Evolutionary conservation across 2,797 vertebrate species (phyloP).

Genomic region (Vireo griseus): DNA sequence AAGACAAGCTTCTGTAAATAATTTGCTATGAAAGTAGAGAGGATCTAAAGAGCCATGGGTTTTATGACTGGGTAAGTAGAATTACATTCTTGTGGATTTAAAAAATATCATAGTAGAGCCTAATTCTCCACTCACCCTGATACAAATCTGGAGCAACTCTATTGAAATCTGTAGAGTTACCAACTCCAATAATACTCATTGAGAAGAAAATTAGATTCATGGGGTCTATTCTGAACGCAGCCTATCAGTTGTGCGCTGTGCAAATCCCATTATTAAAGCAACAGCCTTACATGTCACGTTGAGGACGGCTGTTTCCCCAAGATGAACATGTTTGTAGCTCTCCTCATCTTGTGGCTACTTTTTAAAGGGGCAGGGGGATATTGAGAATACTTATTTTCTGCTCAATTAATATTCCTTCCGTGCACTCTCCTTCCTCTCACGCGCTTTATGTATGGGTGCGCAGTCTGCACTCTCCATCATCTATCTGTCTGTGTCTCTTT

Average conservation of each 20-base stretch:
- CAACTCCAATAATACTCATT: conserved; percentile 28
- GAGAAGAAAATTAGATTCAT: conserved; percentile 61
- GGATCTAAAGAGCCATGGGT: conserved; percentile 5
- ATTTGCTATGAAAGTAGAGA: not conserved
- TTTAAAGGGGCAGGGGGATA: conserved; percentile 28
- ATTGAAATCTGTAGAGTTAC: conserved; percentile 34
- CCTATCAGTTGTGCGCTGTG: not conserved
- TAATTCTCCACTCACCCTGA: conserved; percentile 30
- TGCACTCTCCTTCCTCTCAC: conserved; percentile 46
- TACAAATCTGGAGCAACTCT: conserved; percentile 44
- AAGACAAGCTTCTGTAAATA: conserved; percentile 9
- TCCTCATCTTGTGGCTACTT: conserved; percentile 38
- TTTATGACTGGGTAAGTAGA: conserved; percentile 23
- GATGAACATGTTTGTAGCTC: conserved; percentile 36
- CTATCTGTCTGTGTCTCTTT: conserved; percentile 62
- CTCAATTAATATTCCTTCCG: conserved; percentile 63
- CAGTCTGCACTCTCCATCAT: conserved; percentile 69
- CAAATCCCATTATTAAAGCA: conserved; percentile 57
- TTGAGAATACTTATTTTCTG: conserved; percentile 47
- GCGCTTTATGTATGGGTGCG: conserved; percentile 58
- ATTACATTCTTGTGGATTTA: conserved; percentile 4
- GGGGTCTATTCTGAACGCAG: conserved; percentile 27
- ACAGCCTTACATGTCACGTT: conserved; percentile 44
- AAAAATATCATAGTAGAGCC: conserved; percentile 23
- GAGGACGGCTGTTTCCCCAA: conserved; percentile 19